These are phyloP conservation scores for Phrynosoma platyrhinos DNA, from an alignment of 2,113 vertebrate genomes.

Conservation along the genomic window DNA sequence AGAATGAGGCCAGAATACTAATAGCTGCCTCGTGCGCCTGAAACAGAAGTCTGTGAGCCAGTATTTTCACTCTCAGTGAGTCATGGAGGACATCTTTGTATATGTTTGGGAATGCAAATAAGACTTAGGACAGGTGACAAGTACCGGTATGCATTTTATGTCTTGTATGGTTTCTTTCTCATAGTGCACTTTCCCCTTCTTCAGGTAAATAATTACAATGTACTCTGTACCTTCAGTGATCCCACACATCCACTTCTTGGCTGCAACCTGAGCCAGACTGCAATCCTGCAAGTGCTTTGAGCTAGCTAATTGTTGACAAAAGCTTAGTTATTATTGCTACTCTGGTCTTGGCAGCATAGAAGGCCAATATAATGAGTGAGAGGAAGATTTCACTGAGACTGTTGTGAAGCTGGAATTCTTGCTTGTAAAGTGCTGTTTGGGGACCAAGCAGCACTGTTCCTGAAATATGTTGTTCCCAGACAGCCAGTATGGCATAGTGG, in stretches of 20 bases:
- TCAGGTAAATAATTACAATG: background rate
- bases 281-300: background rate
- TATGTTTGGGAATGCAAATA: slow-evolving; percentile 30
- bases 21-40: accelerated
- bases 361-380: background rate
- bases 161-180: background rate
- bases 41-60: background rate
- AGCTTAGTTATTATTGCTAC: background rate
- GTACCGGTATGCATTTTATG: background rate
- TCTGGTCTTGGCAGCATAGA: background rate
- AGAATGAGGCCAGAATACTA: background rate
- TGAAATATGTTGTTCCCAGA: background rate
- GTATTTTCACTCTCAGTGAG: accelerated
- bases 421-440: background rate
- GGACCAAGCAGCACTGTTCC: background rate
- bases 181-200: background rate
- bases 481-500: too few relatives aligned
- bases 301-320: background rate
- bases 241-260: background rate
- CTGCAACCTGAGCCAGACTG: background rate
- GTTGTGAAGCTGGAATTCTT: background rate
- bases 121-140: slow-evolving; percentile 34
- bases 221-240: background rate
- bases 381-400: background rate
- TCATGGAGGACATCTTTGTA: background rate